Percentiles rank a stretch among this genome's conserved stretches.
Evolutionary conservation across 2,888 invertebrate genomes (phyloP).

Genomic region (Isoperla grammatica): DNA sequence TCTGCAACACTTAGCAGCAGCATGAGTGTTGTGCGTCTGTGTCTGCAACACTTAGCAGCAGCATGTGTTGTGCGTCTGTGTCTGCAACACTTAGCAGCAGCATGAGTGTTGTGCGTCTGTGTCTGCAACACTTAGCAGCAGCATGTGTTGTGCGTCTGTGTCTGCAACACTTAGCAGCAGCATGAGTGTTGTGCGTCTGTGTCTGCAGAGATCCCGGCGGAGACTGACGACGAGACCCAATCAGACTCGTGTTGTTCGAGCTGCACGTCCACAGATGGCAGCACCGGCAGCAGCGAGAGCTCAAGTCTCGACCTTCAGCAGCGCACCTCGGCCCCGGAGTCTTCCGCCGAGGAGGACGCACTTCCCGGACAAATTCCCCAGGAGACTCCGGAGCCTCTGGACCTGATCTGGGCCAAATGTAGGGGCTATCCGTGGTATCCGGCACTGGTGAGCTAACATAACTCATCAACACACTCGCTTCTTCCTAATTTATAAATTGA

Average conservation of each 20-base stretch:
- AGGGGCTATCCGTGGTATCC: slow-evolving; percentile 97
- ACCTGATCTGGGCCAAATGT: slow-evolving; percentile 96
- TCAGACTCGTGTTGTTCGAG: slow-evolving; percentile 46
- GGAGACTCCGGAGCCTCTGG: slow-evolving; percentile 66
- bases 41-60: too few relatives aligned
- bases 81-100: too few relatives aligned
- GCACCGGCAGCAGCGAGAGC: slow-evolving; percentile 41
- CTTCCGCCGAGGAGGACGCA: slow-evolving; percentile 30
- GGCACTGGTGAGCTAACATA: slow-evolving; percentile 57
- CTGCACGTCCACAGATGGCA: slow-evolving; percentile 45
- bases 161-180: too few relatives aligned
- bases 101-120: too few relatives aligned
- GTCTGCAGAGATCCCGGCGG: slow-evolving; percentile 38
- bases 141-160: too few relatives aligned
- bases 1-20: too few relatives aligned
- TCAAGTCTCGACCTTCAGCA: slow-evolving; percentile 28
- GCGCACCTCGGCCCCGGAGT: slow-evolving; percentile 29
- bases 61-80: too few relatives aligned
- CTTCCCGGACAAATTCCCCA: slow-evolving; percentile 9
- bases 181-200: too few relatives aligned
- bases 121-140: too few relatives aligned
- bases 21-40: too few relatives aligned
- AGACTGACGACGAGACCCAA: slow-evolving; percentile 44
- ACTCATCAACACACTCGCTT: background rate
- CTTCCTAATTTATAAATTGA: slow-evolving; percentile 2